Conservation (phyloP, 2,797 vertebrate genomes). For the Picus viridis region DNA sequence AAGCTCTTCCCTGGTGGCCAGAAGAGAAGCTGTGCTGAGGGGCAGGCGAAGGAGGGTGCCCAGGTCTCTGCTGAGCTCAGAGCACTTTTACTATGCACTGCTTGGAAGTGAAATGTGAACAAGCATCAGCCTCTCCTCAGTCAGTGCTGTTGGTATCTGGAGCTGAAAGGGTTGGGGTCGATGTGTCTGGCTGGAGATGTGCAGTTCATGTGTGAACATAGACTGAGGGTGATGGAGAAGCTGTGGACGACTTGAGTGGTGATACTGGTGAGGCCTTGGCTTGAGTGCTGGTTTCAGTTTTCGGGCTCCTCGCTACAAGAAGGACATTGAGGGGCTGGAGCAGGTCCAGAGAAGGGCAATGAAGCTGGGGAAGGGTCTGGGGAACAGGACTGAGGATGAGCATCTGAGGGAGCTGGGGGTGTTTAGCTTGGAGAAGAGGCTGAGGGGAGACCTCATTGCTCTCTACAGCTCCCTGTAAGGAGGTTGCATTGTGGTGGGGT, state of each 20-base stretch:
- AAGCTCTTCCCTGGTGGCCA: rapidly evolving
- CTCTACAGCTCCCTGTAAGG: background rate
- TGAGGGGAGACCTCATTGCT: background rate
- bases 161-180: background rate
- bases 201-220: rapidly evolving
- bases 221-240: background rate
- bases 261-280: too few relatives aligned
- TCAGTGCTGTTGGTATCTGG: background rate
- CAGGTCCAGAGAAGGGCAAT: background rate
- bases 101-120: background rate
- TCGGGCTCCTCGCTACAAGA: background rate
- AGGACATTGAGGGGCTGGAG: background rate
- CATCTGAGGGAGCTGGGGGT: background rate
- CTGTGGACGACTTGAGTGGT: background rate
- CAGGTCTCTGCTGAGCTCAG: background rate
- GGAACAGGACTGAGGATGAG: too few relatives aligned
- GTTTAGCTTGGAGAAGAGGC: background rate
- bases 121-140: background rate
- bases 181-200: background rate
- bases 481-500: background rate
- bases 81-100: background rate
- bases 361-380: background rate
- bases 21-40: background rate
- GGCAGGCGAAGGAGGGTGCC: background rate
- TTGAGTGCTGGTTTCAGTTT: too few relatives aligned